These are phyloP conservation scores for Crotalus viridis DNA, from an alignment of 2,113 vertebrate species.

Conservation along the genomic window DNA sequence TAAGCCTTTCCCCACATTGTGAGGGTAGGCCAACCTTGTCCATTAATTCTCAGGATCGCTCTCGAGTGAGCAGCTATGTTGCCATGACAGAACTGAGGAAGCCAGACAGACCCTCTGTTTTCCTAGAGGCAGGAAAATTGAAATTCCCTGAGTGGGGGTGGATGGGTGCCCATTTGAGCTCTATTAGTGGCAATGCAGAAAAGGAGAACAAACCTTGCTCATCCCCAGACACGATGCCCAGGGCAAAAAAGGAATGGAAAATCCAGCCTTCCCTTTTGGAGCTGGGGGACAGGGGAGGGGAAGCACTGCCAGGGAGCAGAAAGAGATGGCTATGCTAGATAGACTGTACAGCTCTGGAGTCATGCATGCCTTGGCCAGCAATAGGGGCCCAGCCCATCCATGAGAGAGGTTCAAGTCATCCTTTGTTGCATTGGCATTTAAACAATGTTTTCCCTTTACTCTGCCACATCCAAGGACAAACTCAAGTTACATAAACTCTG, in stretches of 20 bases:
- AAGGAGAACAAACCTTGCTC: neutral
- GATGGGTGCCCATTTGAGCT: neutral
- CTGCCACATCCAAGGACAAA: neutral
- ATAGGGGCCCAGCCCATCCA: neutral
- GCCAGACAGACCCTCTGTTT: neutral
- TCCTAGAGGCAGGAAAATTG: conserved; percentile 24
- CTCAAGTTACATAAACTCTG: neutral
- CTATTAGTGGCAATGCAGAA: neutral
- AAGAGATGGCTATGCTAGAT: neutral
- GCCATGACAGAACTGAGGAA: neutral
- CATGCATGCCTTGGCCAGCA: neutral
- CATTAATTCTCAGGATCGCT: neutral
- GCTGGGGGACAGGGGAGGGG: neutral
- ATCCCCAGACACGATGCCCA: neutral
- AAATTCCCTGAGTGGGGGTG: neutral
- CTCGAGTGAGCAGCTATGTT: neutral
- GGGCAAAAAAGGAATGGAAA: neutral
- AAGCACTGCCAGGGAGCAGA: neutral
- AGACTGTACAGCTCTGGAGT: neutral
- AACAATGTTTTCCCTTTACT: neutral
- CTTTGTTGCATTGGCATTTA: neutral
- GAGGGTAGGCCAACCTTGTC: neutral
- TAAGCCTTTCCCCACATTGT: neutral
- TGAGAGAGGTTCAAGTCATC: neutral
- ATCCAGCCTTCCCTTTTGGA: neutral